Base-by-base conservation (phyloP, 30 jellyfish, hydroid and myxozoan species). In the Catostylus mosaicus region DNA sequence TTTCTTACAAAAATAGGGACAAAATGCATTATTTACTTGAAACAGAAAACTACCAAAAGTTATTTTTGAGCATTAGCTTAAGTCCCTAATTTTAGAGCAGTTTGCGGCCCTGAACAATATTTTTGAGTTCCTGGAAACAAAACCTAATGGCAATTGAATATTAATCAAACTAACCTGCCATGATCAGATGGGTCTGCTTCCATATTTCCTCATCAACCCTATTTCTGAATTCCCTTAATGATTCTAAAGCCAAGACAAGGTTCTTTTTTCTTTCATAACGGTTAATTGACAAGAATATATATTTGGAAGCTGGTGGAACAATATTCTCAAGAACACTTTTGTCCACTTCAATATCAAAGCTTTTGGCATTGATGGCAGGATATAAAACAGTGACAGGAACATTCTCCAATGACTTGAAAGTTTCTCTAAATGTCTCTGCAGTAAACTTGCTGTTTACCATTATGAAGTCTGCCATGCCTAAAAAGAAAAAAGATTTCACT, bases 211-310 rank as follows among this genome's bases (percentile, higher is more conserved):
- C 56, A 46, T 68, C 83, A 50, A 88, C 86, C 68, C 48, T 48
- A 11, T 68, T 80, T 30, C 78, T 73, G 37, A 77, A 71, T 31
- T 82, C 86, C 52, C 74, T 86, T 37, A 93, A 36, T 30, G 99
- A 75, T 32, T 88, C 88, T 1, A 93, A 66, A 4, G 97, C 97
- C n/a, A 93, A 66, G 36, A 70, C 93, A 0, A 93, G 89, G 54
- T 88, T 88, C 88, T 93, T 93, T 67, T 93, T 93, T 32, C 99
- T 73, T 32, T 93, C 99, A 83, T 82, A 93, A 4, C 99, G 94
- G 71, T 93, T 93, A 59, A 93, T 87, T 36, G 96, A 87, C 32
- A 93, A 73, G 54, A 93, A 93, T 45, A 93, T 34, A 22, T 43
- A 35, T 30, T 61, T 34, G 36, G 90, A 74, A 26, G 81, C 30